phyloP scores from a whole-genome alignment of 2,113 vertebrate species.

The Semnopithecus entellus region DNA sequence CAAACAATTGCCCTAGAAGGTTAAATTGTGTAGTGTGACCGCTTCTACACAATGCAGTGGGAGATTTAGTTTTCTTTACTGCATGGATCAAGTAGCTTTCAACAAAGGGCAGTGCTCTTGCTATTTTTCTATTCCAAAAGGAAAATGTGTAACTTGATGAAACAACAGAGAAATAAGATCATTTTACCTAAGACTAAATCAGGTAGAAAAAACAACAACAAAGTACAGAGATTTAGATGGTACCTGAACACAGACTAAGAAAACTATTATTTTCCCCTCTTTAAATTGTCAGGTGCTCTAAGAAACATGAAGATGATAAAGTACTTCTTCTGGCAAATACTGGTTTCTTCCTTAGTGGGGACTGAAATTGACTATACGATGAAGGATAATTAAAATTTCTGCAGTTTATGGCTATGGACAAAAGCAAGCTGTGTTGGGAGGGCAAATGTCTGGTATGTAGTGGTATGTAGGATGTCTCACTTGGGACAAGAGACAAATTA shows the following conservation, averaged over 20 bases:
- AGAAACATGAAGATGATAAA: slow-evolving; percentile 62
- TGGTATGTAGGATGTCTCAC: slow-evolving; percentile 69
- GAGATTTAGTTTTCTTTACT: background rate
- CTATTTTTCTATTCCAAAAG: slow-evolving; percentile 20
- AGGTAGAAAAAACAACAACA: background rate
- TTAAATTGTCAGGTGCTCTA: background rate
- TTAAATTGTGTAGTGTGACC: background rate
- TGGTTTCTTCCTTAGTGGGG: background rate
- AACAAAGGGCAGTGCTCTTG: background rate
- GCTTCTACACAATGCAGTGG: background rate
- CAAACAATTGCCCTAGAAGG: background rate
- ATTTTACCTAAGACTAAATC: background rate
- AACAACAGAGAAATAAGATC: background rate
- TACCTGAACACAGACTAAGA: background rate
- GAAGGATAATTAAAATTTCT: slow-evolving; percentile 64
- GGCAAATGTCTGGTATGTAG: slow-evolving; percentile 77
- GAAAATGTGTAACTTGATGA: background rate
- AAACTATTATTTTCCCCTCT: slow-evolving; percentile 26
- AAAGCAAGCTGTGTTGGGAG: slow-evolving; percentile 78
- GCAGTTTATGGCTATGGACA: slow-evolving; percentile 77
- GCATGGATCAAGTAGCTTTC: background rate
- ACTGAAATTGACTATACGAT: background rate
- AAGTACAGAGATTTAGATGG: background rate
- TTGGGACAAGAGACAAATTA: slow-evolving; percentile 76
- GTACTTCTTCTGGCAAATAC: background rate